Percentiles rank a stretch among this genome's conserved stretches.
phyloP scores from a whole-genome alignment of 2,113 vertebrate species.

The Megaleporinus macrocephalus region DNA sequence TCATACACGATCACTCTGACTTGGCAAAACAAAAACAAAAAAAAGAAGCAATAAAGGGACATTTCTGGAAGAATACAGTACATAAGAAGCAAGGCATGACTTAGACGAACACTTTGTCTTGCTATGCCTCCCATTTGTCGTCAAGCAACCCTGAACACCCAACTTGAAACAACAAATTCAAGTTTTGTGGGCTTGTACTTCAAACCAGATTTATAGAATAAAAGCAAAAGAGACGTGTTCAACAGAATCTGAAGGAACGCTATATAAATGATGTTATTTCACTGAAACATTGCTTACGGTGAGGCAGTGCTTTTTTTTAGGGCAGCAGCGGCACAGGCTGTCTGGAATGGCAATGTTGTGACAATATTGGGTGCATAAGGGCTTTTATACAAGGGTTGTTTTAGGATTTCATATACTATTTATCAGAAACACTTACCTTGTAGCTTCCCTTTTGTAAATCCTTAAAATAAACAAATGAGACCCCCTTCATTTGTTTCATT shows the following conservation, averaged over 20 bases:
- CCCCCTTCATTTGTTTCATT: too few relatives aligned
- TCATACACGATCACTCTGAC: slow-evolving; percentile 53
- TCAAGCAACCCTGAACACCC: slow-evolving; percentile 5
- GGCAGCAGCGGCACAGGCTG: not conserved
- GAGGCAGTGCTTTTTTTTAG: not conserved
- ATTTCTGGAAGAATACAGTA: not conserved
- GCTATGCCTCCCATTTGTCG: not conserved
- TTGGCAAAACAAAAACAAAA: slow-evolving; percentile 34
- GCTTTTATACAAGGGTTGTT: not conserved
- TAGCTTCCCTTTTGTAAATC: too few relatives aligned
- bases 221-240: slow-evolving; percentile 10
- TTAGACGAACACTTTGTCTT: not conserved
- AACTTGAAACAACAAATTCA: not conserved
- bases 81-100: slow-evolving; percentile 13
- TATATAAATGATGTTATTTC: not conserved
- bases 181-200: not conserved
- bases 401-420: not conserved
- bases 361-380: not conserved
- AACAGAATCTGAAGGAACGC: not conserved
- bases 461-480: too few relatives aligned
- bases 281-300: not conserved
- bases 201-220: not conserved
- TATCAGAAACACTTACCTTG: too few relatives aligned
- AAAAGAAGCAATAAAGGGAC: slow-evolving; percentile 24
- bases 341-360: not conserved